Conservation (phyloP, 2,797 vertebrate species). For the Syndactyla subalaris region DNA sequence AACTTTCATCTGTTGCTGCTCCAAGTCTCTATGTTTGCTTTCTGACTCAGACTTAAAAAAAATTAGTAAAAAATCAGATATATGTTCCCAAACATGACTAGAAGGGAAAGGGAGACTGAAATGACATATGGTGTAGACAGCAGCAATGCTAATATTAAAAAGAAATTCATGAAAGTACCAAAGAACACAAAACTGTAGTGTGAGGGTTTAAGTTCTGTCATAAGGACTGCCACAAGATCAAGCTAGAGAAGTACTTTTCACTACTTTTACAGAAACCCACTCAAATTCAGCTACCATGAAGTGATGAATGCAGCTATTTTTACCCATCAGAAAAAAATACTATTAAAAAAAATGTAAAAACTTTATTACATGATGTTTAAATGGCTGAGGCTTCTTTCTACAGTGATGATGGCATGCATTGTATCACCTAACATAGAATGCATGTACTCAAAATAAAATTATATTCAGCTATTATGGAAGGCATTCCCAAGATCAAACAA, state of each 20-base stretch:
- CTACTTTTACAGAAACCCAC: background rate
- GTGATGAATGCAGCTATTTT: background rate
- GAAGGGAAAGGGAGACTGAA: background rate
- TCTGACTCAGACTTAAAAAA: background rate
- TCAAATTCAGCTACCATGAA: background rate
- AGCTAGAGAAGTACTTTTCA: background rate
- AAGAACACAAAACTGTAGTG: background rate
- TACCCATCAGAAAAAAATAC: background rate
- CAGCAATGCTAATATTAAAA: background rate
- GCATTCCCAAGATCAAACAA: background rate
- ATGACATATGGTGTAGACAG: background rate
- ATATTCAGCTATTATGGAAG: background rate
- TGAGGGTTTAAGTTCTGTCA: background rate
- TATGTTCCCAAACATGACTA: background rate
- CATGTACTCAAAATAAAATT: background rate
- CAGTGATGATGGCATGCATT: background rate
- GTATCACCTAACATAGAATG: fast-evolving
- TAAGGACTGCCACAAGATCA: background rate
- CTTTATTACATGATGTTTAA: background rate
- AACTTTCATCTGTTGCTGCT: background rate
- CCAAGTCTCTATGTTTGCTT: background rate
- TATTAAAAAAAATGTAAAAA: background rate
- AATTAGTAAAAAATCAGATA: background rate
- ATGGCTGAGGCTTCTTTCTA: background rate
- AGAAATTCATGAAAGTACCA: background rate